Evolutionary conservation across 2,113 vertebrate genomes (phyloP).

Genomic region (Campylorhamphus procurvoides): DNA sequence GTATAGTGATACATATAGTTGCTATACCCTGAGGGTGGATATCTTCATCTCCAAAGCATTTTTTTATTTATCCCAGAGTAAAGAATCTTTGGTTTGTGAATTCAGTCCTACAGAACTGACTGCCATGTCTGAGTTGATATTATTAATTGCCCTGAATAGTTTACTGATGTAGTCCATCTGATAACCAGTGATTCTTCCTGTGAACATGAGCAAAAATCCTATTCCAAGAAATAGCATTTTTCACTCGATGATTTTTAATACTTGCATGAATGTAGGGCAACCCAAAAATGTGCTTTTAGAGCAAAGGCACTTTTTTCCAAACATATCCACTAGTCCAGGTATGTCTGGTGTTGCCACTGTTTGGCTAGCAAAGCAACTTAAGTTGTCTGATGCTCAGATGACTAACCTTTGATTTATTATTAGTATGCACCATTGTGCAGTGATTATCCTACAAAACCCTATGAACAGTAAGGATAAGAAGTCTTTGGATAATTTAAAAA

Average conservation of each 20-base stretch:
- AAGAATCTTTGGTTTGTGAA: background rate
- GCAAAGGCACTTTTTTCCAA: background rate
- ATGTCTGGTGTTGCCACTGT: too few relatives aligned
- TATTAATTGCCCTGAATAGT: background rate
- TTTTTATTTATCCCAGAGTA: background rate
- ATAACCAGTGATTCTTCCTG: background rate
- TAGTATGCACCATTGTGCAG: background rate
- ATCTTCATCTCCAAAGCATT: background rate
- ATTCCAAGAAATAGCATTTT: background rate
- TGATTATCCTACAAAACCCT: background rate
- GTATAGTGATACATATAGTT: background rate
- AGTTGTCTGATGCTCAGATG: background rate
- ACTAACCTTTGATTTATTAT: background rate
- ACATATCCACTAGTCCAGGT: accelerated
- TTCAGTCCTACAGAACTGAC: background rate
- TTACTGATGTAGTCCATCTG: background rate
- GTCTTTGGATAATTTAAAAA: background rate
- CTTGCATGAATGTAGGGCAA: background rate
- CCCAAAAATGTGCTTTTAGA: accelerated
- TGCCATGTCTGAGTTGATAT: background rate
- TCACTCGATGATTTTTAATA: background rate
- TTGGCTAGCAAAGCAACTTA: background rate
- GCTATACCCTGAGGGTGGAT: background rate
- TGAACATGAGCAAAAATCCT: background rate
- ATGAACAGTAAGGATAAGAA: background rate